A percentile compares a stretch with the other conserved stretches of the same genome.
Evolutionary conservation across 2,797 vertebrate genomes (phyloP).

Genomic region (Capromys pilorides): DNA sequence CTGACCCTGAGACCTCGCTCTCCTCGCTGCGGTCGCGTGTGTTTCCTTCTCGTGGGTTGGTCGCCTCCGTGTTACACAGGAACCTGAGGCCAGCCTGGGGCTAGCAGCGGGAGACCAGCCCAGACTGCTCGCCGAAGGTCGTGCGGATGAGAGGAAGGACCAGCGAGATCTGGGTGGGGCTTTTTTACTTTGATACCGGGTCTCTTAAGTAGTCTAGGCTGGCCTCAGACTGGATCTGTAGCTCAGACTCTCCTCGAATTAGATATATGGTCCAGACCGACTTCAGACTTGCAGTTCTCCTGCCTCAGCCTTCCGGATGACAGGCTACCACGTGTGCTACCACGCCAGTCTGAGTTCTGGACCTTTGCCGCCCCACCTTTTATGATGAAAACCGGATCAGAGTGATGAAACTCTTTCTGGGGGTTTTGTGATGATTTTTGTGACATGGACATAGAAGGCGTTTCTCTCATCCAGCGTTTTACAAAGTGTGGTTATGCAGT

Average conservation of each 20-base stretch:
- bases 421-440: not conserved
- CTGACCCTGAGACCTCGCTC: not conserved
- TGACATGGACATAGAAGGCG: not conserved
- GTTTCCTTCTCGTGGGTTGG: conserved; percentile 13
- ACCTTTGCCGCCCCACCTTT: not conserved
- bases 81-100: not conserved
- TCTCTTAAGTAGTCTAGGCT: not conserved
- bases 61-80: not conserved
- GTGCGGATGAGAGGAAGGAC: not conserved
- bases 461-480: not conserved
- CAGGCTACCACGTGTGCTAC: not conserved
- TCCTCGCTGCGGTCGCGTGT: not conserved
- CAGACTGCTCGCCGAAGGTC: not conserved
- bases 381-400: not conserved
- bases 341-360: too few species aligned
- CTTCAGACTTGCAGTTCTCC: not conserved
- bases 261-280: not conserved
- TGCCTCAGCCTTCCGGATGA: not conserved
- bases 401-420: not conserved
- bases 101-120: not conserved
- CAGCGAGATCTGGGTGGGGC: not conserved
- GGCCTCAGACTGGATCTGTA: not conserved
- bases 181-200: not conserved
- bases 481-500: not conserved
- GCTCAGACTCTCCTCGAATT: not conserved